Evolutionary conservation across 2,797 vertebrate genomes (phyloP).

Genomic region (Enteromius trimaculatus): DNA sequence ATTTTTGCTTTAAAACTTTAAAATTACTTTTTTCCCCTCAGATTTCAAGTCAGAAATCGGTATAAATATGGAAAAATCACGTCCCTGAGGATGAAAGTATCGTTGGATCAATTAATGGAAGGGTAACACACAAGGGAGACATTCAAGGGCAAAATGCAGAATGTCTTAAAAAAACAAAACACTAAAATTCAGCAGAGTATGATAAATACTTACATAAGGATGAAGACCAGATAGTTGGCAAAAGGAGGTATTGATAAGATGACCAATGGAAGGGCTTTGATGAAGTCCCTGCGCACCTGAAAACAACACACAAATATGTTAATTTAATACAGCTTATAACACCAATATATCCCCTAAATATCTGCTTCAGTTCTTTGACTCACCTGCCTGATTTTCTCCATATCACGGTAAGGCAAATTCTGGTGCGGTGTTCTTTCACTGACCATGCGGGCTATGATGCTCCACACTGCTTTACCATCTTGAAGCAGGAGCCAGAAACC

Average conservation of each 20-base stretch:
- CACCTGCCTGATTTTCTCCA: constrained; percentile 93
- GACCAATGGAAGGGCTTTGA: constrained; percentile 87
- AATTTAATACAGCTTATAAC: neutral
- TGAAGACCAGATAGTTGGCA: constrained; percentile 92
- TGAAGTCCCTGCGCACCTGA: constrained; percentile 88
- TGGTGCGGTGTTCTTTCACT: constrained; percentile 67
- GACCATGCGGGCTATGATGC: constrained; percentile 78
- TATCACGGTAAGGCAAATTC: constrained; percentile 89
- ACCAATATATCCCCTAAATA: neutral
- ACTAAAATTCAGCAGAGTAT: neutral
- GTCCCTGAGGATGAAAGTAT: constrained; percentile 27
- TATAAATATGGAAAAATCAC: neutral
- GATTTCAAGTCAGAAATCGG: neutral
- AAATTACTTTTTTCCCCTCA: neutral
- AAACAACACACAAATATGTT: constrained; percentile 6
- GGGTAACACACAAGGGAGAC: neutral
- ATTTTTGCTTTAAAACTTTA: too few species aligned
- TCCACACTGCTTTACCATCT: constrained; percentile 80
- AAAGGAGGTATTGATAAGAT: constrained; percentile 90
- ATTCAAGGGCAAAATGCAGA: neutral
- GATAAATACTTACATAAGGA: constrained; percentile 88
- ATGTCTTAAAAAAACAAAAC: neutral
- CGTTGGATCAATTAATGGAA: constrained; percentile 3
- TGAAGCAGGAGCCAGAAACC: constrained; percentile 80
- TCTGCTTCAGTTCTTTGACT: neutral